Evolutionary conservation across 1,140 invertebrate genomes (phyloP), one percentile per base, ranked within the genome.

Genomic region (Saccostrea cuccullata): DNA sequence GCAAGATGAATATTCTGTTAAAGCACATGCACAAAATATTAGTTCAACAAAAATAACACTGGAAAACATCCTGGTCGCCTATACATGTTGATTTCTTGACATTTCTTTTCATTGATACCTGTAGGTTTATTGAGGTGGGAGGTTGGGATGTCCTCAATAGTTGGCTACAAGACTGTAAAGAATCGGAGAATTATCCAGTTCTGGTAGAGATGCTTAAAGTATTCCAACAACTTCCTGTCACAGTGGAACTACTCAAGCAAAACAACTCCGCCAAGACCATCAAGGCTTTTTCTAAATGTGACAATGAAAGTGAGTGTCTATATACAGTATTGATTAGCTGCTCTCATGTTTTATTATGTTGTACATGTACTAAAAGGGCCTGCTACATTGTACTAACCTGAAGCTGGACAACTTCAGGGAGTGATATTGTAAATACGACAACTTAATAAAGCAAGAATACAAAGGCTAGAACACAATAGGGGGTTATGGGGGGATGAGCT

Each of bases 191-290:
- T 95, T 97, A 97, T 96, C 96, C 97, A 30, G 95, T 99, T 26
- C 97, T 98, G 17, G 96, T 96, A 92, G 98, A 99, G 95, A 96
- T 99, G 36, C 95, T 99, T 55, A 97, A 97, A 93, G 95, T 99
- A 4, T 96, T 98, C 26, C 95, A 98, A 47, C 95, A 97, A 4
- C 97, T 98, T 88, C 98, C 98, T 23, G 97, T 99, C 60, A 97
- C 98, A 93, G 97, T 98, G 40, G 97, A 98, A 91, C 95, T 98
- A 70, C 95, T 99, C 26, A 98, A 98, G 94, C 97, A 97, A 90
- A 99, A 99, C 94, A 97, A 97, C 91, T 97, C 97, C 91, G 98
- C 98, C 2, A 98, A 98, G 95, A 95, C 98, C 60, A 97, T 99
- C 30, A 99, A 99, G 95, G 97, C 97, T 36, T 95, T 99, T 6